Conservation (phyloP, 2,113 vertebrate species). For the Myrmophylax atrothorax region DNA sequence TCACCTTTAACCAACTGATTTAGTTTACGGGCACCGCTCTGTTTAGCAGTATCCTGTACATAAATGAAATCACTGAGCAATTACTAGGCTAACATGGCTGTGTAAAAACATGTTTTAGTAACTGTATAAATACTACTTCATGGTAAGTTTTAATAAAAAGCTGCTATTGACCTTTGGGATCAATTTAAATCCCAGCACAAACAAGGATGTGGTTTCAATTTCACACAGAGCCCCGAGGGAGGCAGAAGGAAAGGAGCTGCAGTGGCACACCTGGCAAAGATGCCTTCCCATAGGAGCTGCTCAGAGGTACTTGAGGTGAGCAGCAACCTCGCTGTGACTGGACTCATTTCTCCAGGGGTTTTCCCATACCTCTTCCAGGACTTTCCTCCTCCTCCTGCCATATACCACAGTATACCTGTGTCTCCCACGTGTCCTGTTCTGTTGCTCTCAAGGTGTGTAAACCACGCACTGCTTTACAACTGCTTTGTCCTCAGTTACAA, state of each 20-base stretch:
- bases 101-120: background rate
- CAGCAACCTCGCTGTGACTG: background rate
- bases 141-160: background rate
- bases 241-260: background rate
- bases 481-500: background rate
- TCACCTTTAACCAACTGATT: background rate
- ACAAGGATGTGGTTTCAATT: background rate
- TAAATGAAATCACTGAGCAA: background rate
- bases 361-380: background rate
- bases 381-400: background rate
- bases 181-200: conserved; percentile 12
- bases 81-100: background rate
- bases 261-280: background rate
- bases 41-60: background rate
- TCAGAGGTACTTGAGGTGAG: background rate
- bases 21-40: fast-evolving
- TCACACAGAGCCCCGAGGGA: fast-evolving
- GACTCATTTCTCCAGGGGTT: background rate
- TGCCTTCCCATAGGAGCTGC: background rate
- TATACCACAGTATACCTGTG: background rate
- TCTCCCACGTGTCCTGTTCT: background rate
- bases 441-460: background rate
- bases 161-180: background rate
- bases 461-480: background rate
- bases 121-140: background rate